Base-by-base conservation (phyloP, 2,797 vertebrate genomes). In the Falco novaeseelandiae region DNA sequence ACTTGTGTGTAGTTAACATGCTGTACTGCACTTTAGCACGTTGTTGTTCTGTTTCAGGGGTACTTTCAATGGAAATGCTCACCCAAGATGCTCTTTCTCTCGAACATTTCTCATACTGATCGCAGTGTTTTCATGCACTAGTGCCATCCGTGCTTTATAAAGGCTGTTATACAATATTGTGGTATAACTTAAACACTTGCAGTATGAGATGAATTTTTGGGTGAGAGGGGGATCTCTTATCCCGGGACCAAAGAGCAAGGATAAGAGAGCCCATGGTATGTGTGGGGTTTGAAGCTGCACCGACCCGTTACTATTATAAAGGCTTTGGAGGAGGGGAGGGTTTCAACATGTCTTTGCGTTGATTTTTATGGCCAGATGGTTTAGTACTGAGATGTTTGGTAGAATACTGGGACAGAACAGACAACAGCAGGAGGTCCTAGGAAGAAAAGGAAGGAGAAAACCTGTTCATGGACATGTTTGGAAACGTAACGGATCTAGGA, bases 1-100 rank as follows among this genome's bases (percentile, higher is more conserved):
- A 2, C 19, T 9, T 3, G 1, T 49, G 30, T 13, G 1, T 30
- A 1, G 17, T 49, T 21, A 40, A 27, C 7, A 1, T 22, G 4
- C 15, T 23, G 40, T 18, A 13, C 23, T 65, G 22, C 4, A 7
- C 40, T 54, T 51, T 6, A 73, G 54, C 65, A 49, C 30, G 0
- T 19, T 34, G 29, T 21, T 58, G 14, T 66, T 55, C 44, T 83
- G 9, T 52, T 65, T 29, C 55, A 42, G 44, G 30, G 30, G 13
- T 15, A 8, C 11, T 87, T 51, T 3, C 4, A 44, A n/a, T 58
- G 80, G 58, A 71, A 83, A 18, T 63, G 57, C 38, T 67, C 42
- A 22, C 32, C 26, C 32, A 36, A 42, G 27, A 5, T 58, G 21
- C 30, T 48, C 17, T 51, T 83, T 77, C 14, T 63, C 34, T 71